These are phyloP conservation scores for Saxidomus purpurata DNA, from an alignment of 1,140 invertebrate species.

Conservation along the genomic window DNA sequence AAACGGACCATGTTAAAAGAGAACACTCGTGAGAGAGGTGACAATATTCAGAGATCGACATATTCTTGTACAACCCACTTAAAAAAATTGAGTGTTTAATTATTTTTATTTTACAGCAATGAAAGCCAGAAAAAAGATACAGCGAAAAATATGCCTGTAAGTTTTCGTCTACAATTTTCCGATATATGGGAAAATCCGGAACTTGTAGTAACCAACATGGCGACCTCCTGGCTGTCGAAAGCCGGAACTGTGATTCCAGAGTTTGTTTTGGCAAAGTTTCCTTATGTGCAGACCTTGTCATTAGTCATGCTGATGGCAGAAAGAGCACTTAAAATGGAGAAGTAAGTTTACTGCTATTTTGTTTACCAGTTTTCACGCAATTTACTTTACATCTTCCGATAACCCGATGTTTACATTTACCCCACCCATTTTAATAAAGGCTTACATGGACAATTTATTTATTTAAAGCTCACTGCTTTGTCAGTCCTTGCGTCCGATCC, in stretches of 20 bases:
- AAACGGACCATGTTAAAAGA: no score
- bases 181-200: conserved; percentile 65
- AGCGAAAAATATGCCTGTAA: neutral
- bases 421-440: conserved; percentile 52
- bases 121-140: neutral
- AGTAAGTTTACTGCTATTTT: conserved; percentile 26
- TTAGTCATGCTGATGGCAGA: conserved; percentile 63
- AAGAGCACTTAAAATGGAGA: conserved; percentile 61
- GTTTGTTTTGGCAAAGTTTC: conserved; percentile 57
- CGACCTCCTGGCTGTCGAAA: conserved; percentile 64
- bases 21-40: no score
- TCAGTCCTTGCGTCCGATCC: no score
- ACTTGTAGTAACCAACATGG: conserved; percentile 65
- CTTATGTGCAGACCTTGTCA: conserved; percentile 45
- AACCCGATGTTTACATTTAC: conserved; percentile 49
- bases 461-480: no score
- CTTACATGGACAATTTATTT: neutral
- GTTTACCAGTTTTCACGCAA: neutral
- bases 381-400: neutral
- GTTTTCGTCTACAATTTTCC: conserved; percentile 58
- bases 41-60: no score
- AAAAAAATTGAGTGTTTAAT: no score
- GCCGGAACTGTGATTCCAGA: conserved; percentile 53
- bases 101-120: neutral
- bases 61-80: no score